Evolutionary conservation across 2,797 vertebrate species (phyloP).

Genomic region (Urophycis tenuis): DNA sequence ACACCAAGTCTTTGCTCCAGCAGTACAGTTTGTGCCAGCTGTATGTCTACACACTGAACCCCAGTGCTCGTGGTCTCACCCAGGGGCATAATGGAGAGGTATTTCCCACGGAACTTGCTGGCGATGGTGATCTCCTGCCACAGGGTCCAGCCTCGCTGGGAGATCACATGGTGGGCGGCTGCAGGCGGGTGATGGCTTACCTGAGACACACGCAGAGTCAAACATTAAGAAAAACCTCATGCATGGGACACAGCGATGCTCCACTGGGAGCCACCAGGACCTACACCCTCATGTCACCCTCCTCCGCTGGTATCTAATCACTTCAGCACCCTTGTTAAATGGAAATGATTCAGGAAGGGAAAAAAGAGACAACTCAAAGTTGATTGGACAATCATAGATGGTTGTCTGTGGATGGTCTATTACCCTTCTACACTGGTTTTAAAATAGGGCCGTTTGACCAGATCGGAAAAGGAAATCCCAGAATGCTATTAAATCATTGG

Average conservation of each 20-base stretch:
- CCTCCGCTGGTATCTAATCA: background rate
- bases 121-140: conserved; percentile 99
- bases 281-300: background rate
- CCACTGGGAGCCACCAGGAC: background rate
- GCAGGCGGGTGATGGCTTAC: conserved; percentile 97
- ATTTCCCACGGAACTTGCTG: conserved; percentile 99
- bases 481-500: background rate
- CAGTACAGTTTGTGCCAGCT: background rate
- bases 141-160: conserved; percentile 88
- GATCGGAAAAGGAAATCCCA: no score
- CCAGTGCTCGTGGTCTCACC: conserved; percentile 71
- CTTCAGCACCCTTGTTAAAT: background rate
- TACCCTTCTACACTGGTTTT: background rate
- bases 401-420: background rate
- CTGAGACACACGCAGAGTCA: conserved; percentile 54
- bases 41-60: background rate
- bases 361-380: no score
- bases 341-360: no score
- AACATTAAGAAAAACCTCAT: background rate
- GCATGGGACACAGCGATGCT: background rate
- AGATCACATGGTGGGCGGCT: conserved; percentile 92
- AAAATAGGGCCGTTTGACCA: no score
- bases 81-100: conserved; percentile 98
- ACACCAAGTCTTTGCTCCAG: background rate
- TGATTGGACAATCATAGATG: background rate